Percentiles rank a stretch among this genome's conserved stretches.
phyloP scores from a whole-genome alignment of 1,140 invertebrate genomes.

The Sinonovacula constricta region DNA sequence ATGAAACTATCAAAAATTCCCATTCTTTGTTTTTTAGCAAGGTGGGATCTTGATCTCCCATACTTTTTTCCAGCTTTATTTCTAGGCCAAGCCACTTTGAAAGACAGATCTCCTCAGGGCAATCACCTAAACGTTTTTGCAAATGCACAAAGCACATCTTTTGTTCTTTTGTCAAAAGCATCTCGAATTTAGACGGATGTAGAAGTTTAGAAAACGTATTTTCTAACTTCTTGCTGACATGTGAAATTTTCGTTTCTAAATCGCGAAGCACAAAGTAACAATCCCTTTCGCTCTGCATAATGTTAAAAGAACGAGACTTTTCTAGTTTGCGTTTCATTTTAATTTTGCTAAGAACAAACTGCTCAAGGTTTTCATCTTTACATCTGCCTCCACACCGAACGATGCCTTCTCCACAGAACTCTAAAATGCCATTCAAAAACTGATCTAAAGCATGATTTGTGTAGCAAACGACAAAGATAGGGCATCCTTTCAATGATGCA shows the following conservation, averaged over 20 bases:
- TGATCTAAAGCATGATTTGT: slow-evolving; percentile 94
- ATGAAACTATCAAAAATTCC: no score
- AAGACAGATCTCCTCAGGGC: not conserved
- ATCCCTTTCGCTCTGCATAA: slow-evolving; percentile 54
- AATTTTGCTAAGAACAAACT: slow-evolving; percentile 51
- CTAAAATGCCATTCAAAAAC: slow-evolving; percentile 85
- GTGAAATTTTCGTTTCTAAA: slow-evolving; percentile 53
- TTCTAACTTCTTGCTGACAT: slow-evolving; percentile 56
- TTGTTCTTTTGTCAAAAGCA: slow-evolving; percentile 49
- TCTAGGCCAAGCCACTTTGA: not conserved
- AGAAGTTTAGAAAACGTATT: slow-evolving; percentile 57
- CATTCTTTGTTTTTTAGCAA: no score
- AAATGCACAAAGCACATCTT: slow-evolving; percentile 23
- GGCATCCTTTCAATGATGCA: slow-evolving; percentile 55
- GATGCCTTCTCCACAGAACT: slow-evolving; percentile 79
- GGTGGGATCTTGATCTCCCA: no score
- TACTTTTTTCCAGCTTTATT: not conserved
- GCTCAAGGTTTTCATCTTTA: slow-evolving; percentile 78
- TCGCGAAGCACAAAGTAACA: slow-evolving; percentile 41
- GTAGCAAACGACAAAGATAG: slow-evolving; percentile 89
- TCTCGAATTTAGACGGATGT: slow-evolving; percentile 45
- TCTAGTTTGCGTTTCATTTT: slow-evolving; percentile 46
- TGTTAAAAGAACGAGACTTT: slow-evolving; percentile 36
- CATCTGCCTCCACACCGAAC: slow-evolving; percentile 87
- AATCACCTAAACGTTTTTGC: slow-evolving; percentile 2